Percentiles rank a stretch among this genome's conserved stretches.
Evolutionary conservation across 2,113 vertebrate species (phyloP).

Genomic region (Chaetops frenatus): DNA sequence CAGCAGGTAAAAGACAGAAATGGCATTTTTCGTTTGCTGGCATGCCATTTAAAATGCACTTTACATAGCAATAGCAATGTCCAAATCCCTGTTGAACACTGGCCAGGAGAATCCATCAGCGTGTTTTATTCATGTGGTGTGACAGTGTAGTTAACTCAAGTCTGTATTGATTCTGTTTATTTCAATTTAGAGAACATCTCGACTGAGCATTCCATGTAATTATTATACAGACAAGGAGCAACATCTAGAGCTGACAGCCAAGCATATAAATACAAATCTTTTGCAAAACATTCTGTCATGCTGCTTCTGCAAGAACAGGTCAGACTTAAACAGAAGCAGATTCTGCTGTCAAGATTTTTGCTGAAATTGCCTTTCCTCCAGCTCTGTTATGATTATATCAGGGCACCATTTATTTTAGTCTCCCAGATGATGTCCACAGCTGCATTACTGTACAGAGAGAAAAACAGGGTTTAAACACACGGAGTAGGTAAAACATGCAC

Average conservation of each 20-base stretch:
- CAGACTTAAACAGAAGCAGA: background rate
- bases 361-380: background rate
- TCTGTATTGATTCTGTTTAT: background rate
- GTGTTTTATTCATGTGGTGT: constrained; percentile 26
- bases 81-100: constrained; percentile 9
- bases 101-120: background rate
- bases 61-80: background rate
- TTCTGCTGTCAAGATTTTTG: background rate
- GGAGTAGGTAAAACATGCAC: background rate
- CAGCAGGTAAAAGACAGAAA: background rate
- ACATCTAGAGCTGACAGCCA: background rate
- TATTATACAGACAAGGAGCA: background rate
- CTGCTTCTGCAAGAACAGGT: background rate
- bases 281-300: background rate
- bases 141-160: background rate
- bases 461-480: background rate
- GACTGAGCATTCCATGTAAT: background rate
- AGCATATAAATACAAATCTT: background rate
- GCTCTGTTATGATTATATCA: background rate
- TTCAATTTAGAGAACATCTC: constrained; percentile 16
- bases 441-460: background rate
- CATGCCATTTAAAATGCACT: background rate
- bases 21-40: background rate
- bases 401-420: background rate
- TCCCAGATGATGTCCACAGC: background rate